Evolutionary conservation across 37 sponge, comb jelly and placozoan species (phyloP).

Genomic region (Oopsacas minuta): DNA sequence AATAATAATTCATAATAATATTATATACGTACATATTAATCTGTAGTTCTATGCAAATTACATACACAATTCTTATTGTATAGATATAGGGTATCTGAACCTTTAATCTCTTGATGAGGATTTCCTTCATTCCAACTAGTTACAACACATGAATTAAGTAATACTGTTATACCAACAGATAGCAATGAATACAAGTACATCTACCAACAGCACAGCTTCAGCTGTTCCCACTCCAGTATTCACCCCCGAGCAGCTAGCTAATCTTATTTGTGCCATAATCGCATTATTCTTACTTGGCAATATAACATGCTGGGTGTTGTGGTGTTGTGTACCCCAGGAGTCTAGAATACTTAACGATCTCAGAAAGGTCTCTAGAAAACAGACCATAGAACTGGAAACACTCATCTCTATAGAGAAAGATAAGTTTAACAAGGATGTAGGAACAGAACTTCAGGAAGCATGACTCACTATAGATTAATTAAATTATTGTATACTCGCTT

Average conservation of each 20-base stretch:
- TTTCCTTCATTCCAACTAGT: too few species aligned
- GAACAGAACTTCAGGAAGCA: background rate
- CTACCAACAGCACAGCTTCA: background rate
- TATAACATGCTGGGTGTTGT: slow-evolving; percentile 1
- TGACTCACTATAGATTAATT: too few species aligned
- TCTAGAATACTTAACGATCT: background rate
- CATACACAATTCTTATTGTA: too few species aligned
- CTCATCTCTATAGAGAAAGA: background rate
- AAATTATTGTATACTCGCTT: too few species aligned
- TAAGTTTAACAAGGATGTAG: background rate
- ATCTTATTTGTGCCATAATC: background rate
- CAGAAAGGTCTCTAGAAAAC: background rate
- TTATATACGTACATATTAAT: too few species aligned
- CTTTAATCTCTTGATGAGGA: too few species aligned
- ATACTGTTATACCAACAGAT: too few species aligned
- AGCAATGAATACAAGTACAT: background rate
- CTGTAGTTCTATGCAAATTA: too few species aligned
- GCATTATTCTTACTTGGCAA: background rate
- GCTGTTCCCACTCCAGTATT: background rate
- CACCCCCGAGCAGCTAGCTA: background rate
- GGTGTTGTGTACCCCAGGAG: background rate
- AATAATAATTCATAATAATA: too few species aligned
- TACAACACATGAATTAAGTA: too few species aligned
- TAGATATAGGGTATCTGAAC: too few species aligned
- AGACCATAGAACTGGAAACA: background rate